phyloP scores from a whole-genome alignment of 2,888 invertebrate species.

The Drosophila sordidula region DNA sequence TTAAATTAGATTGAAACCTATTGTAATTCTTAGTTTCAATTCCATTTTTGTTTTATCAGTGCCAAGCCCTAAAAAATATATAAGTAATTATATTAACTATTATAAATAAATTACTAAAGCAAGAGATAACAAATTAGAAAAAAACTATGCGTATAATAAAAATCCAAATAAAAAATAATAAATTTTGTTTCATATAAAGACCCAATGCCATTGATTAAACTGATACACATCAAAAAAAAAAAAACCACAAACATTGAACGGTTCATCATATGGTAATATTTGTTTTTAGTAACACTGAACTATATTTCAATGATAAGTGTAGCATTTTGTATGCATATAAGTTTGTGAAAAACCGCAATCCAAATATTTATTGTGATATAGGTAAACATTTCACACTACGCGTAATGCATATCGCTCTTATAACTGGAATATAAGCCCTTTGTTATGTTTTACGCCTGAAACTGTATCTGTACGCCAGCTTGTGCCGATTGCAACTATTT shows the following conservation, averaged over 20 bases:
- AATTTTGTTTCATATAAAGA: background rate
- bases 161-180: background rate
- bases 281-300: background rate
- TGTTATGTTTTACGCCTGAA: constrained; percentile 13
- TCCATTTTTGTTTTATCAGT: too few species aligned
- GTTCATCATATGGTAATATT: constrained; percentile 4
- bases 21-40: too few species aligned
- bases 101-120: too few species aligned
- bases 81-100: too few species aligned
- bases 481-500: constrained; percentile 25
- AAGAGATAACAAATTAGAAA: background rate
- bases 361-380: constrained; percentile 33
- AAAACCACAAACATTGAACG: background rate
- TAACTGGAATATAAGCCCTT: constrained; percentile 6
- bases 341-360: constrained; percentile 21
- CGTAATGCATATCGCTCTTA: background rate
- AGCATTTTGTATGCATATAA: background rate
- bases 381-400: constrained; percentile 29
- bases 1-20: too few species aligned
- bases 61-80: too few species aligned
- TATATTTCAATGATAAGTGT: constrained; percentile 8
- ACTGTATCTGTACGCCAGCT: constrained; percentile 7
- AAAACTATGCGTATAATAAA: background rate
- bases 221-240: background rate
- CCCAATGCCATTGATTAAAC: constrained; percentile 2